A percentile compares a stretch with the other conserved stretches of the same genome.
phyloP scores from a whole-genome alignment of 2,888 invertebrate species.

The Cheiracanthium punctorium region DNA sequence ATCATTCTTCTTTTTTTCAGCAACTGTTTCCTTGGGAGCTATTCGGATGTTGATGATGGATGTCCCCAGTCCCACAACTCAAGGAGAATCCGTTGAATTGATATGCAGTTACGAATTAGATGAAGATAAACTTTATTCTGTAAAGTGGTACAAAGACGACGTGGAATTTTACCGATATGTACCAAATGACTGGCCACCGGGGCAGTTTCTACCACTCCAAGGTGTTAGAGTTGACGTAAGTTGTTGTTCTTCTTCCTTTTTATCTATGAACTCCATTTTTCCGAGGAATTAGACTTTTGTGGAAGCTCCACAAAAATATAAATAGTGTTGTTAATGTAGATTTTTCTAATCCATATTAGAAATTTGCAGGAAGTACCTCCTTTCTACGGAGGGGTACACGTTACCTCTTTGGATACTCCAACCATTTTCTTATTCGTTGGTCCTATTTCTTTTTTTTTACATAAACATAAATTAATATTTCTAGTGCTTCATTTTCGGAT shows the following conservation, averaged over 20 bases:
- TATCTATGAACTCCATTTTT: no score
- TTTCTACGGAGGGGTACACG: no score
- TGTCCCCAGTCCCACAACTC: conserved; percentile 88
- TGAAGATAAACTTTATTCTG: conserved; percentile 86
- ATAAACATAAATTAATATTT: no score
- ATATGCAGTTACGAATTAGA: conserved; percentile 90
- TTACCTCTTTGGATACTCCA: no score
- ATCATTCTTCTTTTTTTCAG: conserved; percentile 3
- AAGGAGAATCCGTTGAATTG: conserved; percentile 85
- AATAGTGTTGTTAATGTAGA: no score
- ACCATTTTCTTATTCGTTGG: no score
- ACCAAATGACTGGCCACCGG: conserved; percentile 87
- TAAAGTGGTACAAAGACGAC: conserved; percentile 94
- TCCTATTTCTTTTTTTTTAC: no score
- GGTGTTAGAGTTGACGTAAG: conserved; percentile 92
- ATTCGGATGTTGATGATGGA: conserved; percentile 85
- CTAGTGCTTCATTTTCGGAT: no score
- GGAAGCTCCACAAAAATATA: no score
- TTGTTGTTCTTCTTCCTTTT: not conserved
- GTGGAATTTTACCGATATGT: conserved; percentile 92
- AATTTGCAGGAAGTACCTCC: no score
- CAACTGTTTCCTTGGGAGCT: conserved; percentile 29
- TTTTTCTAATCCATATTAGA: no score
- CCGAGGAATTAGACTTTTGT: no score
- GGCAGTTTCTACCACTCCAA: conserved; percentile 85